Conservation (phyloP, 1,140 invertebrate species). For the Caerostris extrusa region DNA sequence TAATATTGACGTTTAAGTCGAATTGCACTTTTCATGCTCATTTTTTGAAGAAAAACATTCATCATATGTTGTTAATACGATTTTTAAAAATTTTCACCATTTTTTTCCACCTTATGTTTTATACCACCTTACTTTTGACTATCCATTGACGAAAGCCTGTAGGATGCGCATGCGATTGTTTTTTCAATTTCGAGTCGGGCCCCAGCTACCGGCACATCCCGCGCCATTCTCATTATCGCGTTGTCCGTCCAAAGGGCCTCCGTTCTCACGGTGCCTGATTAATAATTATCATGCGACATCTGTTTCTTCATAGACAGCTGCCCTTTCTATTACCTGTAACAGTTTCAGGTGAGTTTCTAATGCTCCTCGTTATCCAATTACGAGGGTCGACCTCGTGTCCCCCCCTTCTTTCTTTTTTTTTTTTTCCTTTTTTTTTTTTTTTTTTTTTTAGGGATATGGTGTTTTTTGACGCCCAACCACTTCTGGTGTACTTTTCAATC, state of each 20-base stretch:
- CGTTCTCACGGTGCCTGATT: constrained; percentile 76
- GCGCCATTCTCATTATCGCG: constrained; percentile 69
- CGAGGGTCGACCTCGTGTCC: constrained; percentile 47
- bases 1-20: too few relatives aligned
- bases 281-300: constrained; percentile 76
- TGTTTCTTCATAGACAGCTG: constrained; percentile 76
- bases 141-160: too few relatives aligned
- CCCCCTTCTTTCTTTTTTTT: background rate
- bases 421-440: background rate
- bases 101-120: too few relatives aligned
- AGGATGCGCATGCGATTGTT: background rate
- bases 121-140: too few relatives aligned
- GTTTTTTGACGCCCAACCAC: constrained; percentile 9
- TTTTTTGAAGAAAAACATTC: too few relatives aligned
- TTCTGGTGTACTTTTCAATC: constrained; percentile 55
- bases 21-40: too few relatives aligned
- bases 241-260: constrained; percentile 68
- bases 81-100: too few relatives aligned
- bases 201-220: constrained; percentile 15
- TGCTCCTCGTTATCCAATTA: constrained; percentile 76
- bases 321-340: constrained; percentile 77
- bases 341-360: constrained; percentile 76
- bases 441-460: background rate
- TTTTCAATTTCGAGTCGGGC: constrained; percentile 35
- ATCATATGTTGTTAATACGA: too few relatives aligned